These are phyloP conservation scores for Fopius arisanus DNA, from an alignment of 1,140 invertebrate species.

Conservation along the genomic window DNA sequence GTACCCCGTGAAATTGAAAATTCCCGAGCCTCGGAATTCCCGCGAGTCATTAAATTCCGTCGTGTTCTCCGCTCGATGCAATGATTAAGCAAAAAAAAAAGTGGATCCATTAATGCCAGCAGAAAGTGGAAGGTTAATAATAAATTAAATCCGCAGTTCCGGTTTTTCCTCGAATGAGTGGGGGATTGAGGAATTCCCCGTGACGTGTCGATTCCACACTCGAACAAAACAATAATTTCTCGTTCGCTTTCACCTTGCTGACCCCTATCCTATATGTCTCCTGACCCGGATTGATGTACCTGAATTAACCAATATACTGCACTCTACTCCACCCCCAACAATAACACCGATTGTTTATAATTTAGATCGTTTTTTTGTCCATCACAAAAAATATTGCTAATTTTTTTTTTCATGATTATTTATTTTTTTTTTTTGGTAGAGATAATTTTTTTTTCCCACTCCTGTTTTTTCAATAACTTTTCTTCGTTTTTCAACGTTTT, in stretches of 20 bases:
- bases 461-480: conserved; percentile 21
- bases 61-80: background rate
- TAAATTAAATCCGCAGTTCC: background rate
- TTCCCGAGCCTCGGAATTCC: too few species aligned
- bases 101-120: background rate
- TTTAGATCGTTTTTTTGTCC: too few species aligned
- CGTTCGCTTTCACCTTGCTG: background rate
- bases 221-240: background rate
- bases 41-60: background rate
- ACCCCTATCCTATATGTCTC: background rate
- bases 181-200: background rate
- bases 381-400: background rate
- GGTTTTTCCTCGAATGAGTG: background rate
- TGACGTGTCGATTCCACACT: background rate
- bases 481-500: conserved; percentile 55
- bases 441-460: background rate
- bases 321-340: background rate
- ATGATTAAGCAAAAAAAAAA: background rate
- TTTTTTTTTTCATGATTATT: background rate
- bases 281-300: background rate
- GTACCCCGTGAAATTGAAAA: too few species aligned
- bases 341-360: background rate
- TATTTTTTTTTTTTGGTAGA: background rate
- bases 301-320: background rate
- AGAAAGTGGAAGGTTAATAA: background rate